Evolutionary conservation across 1,140 invertebrate genomes (phyloP), one percentile per base, ranked within the genome.

Genomic region (Drosophila nebulosa): DNA sequence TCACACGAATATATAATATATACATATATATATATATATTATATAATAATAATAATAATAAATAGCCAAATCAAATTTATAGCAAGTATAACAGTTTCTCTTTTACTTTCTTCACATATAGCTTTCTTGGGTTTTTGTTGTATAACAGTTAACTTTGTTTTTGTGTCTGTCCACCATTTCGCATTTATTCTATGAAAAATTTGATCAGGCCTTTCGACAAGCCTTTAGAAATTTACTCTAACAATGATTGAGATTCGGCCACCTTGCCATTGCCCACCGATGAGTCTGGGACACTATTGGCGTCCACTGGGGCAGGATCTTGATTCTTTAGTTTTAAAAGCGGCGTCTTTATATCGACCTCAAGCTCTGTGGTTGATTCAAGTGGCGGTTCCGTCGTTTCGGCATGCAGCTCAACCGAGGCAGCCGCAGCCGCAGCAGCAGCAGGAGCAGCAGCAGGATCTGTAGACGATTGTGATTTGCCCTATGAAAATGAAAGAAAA

Each of bases 271-370:
- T 81, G 24, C 66, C 59, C 22, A 86, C 18, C 53, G 63, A 56
- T 7, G 74, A 14, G 16, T 75, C 78, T n/a, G 55, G 56, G 4
- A 50, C 64, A 16, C 53, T 46, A 46, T n/a, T n/a, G n/a, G 16
- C 39, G 24, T 77, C 78, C 24, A 56, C 26, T 24, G 55, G 36
- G 2, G 56, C 22, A 10, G 24, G 12, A 21, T 85, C 81, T 62
- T 61, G 78, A 0, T 64, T 55, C 27, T 77, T 90, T 0, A 83
- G 66, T 36, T 89, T 81, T 3, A 89, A 42, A 16, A 90, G 62
- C 14, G 85, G 85, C 36, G 75, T 89, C 72, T 90, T 90, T 9
- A 90, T 73, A 42, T 90, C 89, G 21, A 46, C 62, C 56, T 89
- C 79, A 18, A 81, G 60, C 22, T 83, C 81, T 16, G 46, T 36